Conservation (phyloP, 1,140 invertebrate genomes). For the Venustaconcha ellipsiformis region DNA sequence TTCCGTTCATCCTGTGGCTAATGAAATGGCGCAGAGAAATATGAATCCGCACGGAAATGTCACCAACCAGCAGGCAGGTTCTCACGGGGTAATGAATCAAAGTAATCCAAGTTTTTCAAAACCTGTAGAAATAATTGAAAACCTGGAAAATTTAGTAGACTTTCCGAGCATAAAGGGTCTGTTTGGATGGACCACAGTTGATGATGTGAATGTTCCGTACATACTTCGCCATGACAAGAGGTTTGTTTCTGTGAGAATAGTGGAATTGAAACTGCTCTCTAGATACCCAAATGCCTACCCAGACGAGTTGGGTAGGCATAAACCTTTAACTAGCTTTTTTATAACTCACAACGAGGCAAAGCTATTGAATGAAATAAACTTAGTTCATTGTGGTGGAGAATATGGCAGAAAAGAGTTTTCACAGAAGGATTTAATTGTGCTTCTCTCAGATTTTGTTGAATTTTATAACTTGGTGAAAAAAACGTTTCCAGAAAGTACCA, state of each 20-base stretch:
- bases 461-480: constrained; percentile 79
- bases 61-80: no score
- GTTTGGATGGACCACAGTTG: constrained; percentile 90
- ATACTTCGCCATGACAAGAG: constrained; percentile 86
- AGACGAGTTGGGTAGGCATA: constrained; percentile 60
- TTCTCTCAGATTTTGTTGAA: constrained; percentile 86
- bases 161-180: constrained; percentile 75
- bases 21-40: no score
- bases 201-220: constrained; percentile 87
- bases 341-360: constrained; percentile 91
- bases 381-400: constrained; percentile 89
- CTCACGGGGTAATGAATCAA: no score
- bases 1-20: no score
- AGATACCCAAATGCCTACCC: constrained; percentile 73
- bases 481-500: constrained; percentile 80
- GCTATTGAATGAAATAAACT: constrained; percentile 93
- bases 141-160: constrained; percentile 29
- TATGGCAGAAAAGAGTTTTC: constrained; percentile 92
- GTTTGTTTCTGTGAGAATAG: constrained; percentile 92
- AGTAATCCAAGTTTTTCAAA: no score
- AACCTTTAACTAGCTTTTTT: constrained; percentile 85
- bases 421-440: constrained; percentile 89
- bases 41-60: no score
- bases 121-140: not conserved
- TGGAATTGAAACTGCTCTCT: constrained; percentile 76